Conservation (phyloP, 2,113 vertebrate genomes). For the Planiliza haematocheilus region DNA sequence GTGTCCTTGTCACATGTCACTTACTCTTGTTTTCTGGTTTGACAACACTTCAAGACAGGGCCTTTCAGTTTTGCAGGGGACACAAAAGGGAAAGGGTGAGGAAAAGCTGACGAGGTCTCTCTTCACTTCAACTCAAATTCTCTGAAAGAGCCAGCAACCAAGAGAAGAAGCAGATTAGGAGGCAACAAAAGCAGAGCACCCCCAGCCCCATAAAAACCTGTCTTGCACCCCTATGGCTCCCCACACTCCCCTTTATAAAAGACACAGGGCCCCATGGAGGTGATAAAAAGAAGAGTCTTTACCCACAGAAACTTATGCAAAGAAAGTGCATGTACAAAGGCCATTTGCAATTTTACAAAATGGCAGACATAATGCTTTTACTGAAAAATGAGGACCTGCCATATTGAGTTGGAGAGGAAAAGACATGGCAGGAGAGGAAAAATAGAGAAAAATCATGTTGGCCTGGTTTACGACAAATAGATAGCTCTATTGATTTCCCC, state of each 20-base stretch:
- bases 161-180: conserved; percentile 79
- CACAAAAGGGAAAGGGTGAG: conserved; percentile 73
- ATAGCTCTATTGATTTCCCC: conserved; percentile 87
- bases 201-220: conserved; percentile 52
- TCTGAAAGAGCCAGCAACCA: conserved; percentile 71
- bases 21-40: conserved; percentile 78
- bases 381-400: conserved; percentile 81
- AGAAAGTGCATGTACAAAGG: conserved; percentile 77
- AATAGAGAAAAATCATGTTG: conserved; percentile 85
- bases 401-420: conserved; percentile 77
- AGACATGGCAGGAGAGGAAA: conserved; percentile 71
- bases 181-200: conserved; percentile 75
- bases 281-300: conserved; percentile 66
- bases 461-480: conserved; percentile 88
- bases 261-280: conserved; percentile 45
- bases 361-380: conserved; percentile 78
- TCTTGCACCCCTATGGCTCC: conserved; percentile 53
- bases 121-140: conserved; percentile 61
- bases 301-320: conserved; percentile 77
- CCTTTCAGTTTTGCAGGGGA: conserved; percentile 61
- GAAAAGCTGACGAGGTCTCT: conserved; percentile 77
- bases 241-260: conserved; percentile 61
- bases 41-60: conserved; percentile 77
- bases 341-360: conserved; percentile 80
- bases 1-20: conserved; percentile 84